phyloP scores from a whole-genome alignment of 1,140 invertebrate species.

The Thaumatotibia leucotreta region DNA sequence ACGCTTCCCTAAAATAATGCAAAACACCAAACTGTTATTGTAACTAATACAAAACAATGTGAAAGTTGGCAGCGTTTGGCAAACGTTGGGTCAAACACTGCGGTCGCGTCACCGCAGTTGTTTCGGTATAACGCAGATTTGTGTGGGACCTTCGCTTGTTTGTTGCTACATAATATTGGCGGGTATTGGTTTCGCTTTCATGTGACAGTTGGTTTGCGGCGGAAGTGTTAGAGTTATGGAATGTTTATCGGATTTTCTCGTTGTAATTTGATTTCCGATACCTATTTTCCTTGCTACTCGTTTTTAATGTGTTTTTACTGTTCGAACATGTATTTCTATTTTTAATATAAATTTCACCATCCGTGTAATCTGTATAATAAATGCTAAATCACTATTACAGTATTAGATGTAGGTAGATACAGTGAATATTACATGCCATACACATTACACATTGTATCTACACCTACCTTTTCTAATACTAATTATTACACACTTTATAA shows the following conservation, averaged over 20 bases:
- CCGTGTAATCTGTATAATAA: no score
- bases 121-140: neutral
- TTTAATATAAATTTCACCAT: no score
- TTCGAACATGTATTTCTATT: no score
- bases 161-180: neutral
- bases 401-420: no score
- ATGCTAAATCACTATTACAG: no score
- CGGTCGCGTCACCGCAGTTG: neutral
- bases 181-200: neutral
- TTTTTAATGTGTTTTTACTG: no score
- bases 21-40: slow-evolving; percentile 13
- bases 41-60: slow-evolving; percentile 12
- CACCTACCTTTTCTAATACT: no score
- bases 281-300: neutral
- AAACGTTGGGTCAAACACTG: neutral
- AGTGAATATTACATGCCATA: no score
- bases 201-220: neutral
- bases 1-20: neutral
- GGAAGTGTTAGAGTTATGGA: neutral
- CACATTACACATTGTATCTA: no score
- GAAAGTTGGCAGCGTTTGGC: neutral
- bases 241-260: neutral
- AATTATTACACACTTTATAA: no score
- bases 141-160: slow-evolving; percentile 9
- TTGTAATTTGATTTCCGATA: neutral